Conservation (phyloP, 2,888 invertebrate genomes). For the Epinotia brunnichana region DNA sequence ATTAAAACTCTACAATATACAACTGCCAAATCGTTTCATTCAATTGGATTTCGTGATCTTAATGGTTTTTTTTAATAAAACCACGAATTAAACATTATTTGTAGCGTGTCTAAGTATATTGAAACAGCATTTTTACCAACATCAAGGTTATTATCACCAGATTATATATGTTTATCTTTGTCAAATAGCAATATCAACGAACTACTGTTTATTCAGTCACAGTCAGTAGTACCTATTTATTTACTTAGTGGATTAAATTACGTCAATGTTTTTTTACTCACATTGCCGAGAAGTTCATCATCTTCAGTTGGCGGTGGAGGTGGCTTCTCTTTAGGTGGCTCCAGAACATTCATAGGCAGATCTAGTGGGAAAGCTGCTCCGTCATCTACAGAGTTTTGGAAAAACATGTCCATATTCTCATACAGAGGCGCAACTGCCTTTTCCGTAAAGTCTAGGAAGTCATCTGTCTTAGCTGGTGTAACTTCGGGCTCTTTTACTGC, state of each 20-base stretch:
- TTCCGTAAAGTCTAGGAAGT: slow-evolving; percentile 59
- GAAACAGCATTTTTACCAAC: background rate
- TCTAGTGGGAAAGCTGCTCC: slow-evolving; percentile 81
- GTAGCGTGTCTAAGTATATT: background rate
- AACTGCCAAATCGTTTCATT: too few species aligned
- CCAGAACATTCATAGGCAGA: slow-evolving; percentile 83
- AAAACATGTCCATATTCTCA: slow-evolving; percentile 85
- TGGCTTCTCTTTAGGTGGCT: slow-evolving; percentile 94
- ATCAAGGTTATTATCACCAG: background rate
- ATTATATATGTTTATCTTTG: background rate
- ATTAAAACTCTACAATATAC: background rate
- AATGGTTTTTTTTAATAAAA: too few species aligned
- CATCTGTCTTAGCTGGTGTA: slow-evolving; percentile 49
- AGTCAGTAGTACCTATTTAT: background rate
- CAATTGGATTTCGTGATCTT: too few species aligned
- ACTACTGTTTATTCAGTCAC: background rate
- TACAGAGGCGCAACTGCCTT: slow-evolving; percentile 83
- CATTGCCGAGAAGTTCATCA: slow-evolving; percentile 77
- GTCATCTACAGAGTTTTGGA: slow-evolving; percentile 66
- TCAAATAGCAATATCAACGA: background rate
- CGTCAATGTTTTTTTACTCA: slow-evolving; percentile 56
- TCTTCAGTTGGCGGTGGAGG: slow-evolving; percentile 90
- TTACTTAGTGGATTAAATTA: background rate
- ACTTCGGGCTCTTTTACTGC: slow-evolving; percentile 52
- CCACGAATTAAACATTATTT: background rate